These are phyloP conservation scores for Panopea generosa DNA, from an alignment of 2,888 invertebrate species.

Conservation along the genomic window DNA sequence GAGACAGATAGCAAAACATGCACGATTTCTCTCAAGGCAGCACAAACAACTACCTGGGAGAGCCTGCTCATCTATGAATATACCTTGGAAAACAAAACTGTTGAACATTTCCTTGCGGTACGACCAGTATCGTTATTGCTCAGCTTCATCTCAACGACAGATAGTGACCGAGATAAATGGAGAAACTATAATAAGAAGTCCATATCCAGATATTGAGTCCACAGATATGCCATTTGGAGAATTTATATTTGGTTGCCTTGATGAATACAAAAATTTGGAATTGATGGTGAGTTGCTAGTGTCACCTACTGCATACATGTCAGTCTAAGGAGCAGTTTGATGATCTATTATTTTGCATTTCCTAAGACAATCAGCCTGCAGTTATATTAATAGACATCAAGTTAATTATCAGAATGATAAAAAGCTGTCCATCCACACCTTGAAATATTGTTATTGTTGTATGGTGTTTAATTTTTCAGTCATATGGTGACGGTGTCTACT, in stretches of 20 bases:
- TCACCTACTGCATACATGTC: background rate
- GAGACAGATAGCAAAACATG: no score
- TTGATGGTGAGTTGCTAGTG: conserved; percentile 42
- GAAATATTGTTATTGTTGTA: background rate
- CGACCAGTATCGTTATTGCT: background rate
- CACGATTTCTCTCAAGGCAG: no score
- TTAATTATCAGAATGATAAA: background rate
- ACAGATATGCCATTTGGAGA: conserved; percentile 52
- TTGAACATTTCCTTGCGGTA: no score
- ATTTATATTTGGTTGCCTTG: conserved; percentile 54
- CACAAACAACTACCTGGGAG: no score
- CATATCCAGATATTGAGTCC: conserved; percentile 39
- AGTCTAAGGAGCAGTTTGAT: no score
- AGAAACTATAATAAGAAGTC: conserved; percentile 53
- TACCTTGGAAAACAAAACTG: no score
- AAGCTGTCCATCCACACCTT: background rate
- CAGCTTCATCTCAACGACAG: conserved; percentile 2
- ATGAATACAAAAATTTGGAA: conserved; percentile 49
- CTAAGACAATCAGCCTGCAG: background rate
- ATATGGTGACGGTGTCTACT: no score
- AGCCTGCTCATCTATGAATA: no score
- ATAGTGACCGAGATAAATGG: conserved; percentile 30
- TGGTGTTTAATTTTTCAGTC: no score
- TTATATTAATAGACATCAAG: background rate
- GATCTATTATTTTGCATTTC: background rate